phyloP scores from a whole-genome alignment of 2,797 vertebrate genomes.

The Catharus ustulatus region DNA sequence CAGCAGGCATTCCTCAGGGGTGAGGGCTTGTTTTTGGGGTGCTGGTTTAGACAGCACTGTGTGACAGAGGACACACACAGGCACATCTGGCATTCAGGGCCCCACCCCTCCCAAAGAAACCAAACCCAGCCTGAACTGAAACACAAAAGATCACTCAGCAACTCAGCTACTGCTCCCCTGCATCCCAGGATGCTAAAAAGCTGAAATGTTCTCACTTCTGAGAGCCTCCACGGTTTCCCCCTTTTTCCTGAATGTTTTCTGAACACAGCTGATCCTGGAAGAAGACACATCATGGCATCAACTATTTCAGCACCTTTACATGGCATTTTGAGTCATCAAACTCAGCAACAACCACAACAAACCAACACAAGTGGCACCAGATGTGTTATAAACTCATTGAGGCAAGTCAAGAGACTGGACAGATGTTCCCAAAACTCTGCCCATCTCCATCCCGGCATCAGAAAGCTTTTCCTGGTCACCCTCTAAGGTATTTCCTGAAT shows the following conservation, averaged over 20 bases:
- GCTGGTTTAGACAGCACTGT: neutral
- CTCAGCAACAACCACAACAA: neutral
- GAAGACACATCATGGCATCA: slow-evolving; percentile 48
- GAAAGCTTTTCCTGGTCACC: neutral
- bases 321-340: neutral
- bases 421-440: neutral
- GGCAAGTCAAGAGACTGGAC: neutral
- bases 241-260: slow-evolving; percentile 90
- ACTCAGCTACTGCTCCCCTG: neutral
- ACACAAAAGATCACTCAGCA: neutral
- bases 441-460: neutral
- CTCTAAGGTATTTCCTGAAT: neutral
- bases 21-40: neutral
- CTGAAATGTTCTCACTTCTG: slow-evolving; percentile 82
- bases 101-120: neutral
- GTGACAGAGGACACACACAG: neutral
- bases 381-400: fast-evolving
- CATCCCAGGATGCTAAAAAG: neutral
- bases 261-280: slow-evolving; percentile 89
- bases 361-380: neutral
- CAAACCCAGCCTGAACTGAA: neutral
- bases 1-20: neutral
- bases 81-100: neutral
- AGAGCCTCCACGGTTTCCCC: slow-evolving; percentile 88
- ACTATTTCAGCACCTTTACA: neutral